Conservation (phyloP, 2,797 vertebrate genomes). For the Acanthurus leucopareius region DNA sequence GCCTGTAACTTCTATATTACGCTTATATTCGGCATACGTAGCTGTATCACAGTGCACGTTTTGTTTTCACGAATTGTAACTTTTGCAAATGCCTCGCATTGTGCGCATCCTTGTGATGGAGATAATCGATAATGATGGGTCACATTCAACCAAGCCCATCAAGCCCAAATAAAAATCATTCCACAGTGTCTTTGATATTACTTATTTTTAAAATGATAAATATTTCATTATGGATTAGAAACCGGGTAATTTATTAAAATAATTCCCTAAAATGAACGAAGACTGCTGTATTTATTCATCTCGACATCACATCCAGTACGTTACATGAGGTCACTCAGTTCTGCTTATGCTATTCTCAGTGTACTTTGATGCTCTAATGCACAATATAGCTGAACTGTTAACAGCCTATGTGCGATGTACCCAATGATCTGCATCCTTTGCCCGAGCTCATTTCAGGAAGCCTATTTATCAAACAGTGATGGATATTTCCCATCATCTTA, state of each 20-base stretch:
- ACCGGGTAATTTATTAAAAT: background rate
- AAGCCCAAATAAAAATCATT: background rate
- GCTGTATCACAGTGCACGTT: background rate
- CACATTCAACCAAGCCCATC: too few relatives aligned
- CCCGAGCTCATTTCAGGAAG: background rate
- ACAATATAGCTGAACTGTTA: background rate
- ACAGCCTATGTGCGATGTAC: background rate
- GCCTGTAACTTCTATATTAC: background rate
- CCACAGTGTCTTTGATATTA: too few relatives aligned
- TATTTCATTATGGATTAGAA: background rate
- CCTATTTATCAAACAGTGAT: background rate
- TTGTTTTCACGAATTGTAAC: background rate
- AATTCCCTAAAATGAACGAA: background rate
- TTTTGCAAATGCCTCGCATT: background rate
- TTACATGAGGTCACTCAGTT: background rate
- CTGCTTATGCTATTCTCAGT: background rate
- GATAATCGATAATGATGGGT: background rate
- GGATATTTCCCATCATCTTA: background rate
- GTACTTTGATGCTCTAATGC: background rate
- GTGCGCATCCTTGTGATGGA: constrained; percentile 1
- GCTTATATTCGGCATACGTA: background rate
- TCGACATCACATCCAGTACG: background rate
- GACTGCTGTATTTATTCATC: background rate
- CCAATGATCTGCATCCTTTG: background rate
- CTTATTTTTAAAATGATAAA: background rate